Conservation (phyloP, 2,797 vertebrate species). For the Lates japonicus region DNA sequence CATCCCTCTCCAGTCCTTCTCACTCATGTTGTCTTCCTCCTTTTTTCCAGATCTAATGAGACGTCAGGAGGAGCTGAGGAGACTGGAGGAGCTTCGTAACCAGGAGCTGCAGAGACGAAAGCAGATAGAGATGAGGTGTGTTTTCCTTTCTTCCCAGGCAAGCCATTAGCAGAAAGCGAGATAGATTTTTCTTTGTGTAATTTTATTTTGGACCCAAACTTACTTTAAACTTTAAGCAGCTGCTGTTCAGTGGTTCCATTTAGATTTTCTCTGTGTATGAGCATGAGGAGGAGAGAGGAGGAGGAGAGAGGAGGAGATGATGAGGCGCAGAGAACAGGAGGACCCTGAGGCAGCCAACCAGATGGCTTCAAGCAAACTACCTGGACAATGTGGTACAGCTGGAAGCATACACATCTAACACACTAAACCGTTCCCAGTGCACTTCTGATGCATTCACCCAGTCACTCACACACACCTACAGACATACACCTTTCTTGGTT, state of each 20-base stretch:
- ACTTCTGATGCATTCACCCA: not conserved
- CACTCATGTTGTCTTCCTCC: not conserved
- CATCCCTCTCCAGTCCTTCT: not conserved
- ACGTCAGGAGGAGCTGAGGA: constrained; percentile 95
- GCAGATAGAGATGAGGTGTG: constrained; percentile 96
- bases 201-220: not conserved
- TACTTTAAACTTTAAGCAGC: not conserved
- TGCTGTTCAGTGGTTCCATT: not conserved
- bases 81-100: constrained; percentile 96
- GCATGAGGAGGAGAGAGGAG: constrained; percentile 96
- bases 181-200: not conserved
- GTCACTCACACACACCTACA: not conserved
- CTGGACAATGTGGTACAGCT: constrained; percentile 92
- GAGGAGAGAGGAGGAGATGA: constrained; percentile 94
- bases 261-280: constrained; percentile 71
- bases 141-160: not conserved
- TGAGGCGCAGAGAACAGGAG: constrained; percentile 94
- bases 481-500: not conserved
- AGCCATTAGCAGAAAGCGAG: not conserved
- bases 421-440: not conserved
- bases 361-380: constrained; percentile 94
- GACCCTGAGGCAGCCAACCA: constrained; percentile 91
- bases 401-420: not conserved
- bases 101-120: constrained; percentile 97
- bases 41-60: constrained; percentile 93